Evolutionary conservation across 2,888 invertebrate species (phyloP).

Genomic region (Nemotelus nigrinus): DNA sequence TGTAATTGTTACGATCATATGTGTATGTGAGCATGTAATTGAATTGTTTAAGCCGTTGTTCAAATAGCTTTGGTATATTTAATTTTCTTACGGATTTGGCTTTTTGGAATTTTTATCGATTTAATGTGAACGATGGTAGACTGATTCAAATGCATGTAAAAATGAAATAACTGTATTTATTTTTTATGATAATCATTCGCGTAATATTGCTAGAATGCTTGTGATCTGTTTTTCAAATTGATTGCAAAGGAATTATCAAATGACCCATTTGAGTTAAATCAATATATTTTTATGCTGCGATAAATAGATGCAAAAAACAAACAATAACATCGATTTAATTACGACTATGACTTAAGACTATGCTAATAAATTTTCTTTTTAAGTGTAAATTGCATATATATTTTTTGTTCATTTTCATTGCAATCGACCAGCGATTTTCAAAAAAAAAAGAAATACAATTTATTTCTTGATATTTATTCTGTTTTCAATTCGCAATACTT

Average conservation of each 20-base stretch:
- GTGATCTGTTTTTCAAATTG: no score
- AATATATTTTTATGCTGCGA: no score
- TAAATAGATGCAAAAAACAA: neutral
- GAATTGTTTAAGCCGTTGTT: neutral
- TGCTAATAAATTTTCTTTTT: slow-evolving; percentile 1
- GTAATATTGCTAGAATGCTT: no score
- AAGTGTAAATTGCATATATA: slow-evolving; percentile 24
- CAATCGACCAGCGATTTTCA: slow-evolving; percentile 45
- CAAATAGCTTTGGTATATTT: neutral
- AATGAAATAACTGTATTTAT: neutral
- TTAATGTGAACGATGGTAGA: neutral
- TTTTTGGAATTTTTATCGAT: neutral
- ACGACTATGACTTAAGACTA: neutral
- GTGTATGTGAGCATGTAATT: slow-evolving; percentile 16
- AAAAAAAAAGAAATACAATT: neutral
- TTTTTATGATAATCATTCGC: no score
- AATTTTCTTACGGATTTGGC: neutral
- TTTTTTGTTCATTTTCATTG: slow-evolving; percentile 4
- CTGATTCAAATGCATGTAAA: neutral
- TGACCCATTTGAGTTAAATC: no score
- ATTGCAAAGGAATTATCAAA: no score
- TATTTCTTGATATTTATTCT: slow-evolving; percentile 14
- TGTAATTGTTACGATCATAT: slow-evolving; percentile 17
- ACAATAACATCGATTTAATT: slow-evolving; percentile 1
- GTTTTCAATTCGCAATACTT: slow-evolving; percentile 29